phyloP scores from a whole-genome alignment of 1,140 invertebrate species.

The Holotrichia oblita region DNA sequence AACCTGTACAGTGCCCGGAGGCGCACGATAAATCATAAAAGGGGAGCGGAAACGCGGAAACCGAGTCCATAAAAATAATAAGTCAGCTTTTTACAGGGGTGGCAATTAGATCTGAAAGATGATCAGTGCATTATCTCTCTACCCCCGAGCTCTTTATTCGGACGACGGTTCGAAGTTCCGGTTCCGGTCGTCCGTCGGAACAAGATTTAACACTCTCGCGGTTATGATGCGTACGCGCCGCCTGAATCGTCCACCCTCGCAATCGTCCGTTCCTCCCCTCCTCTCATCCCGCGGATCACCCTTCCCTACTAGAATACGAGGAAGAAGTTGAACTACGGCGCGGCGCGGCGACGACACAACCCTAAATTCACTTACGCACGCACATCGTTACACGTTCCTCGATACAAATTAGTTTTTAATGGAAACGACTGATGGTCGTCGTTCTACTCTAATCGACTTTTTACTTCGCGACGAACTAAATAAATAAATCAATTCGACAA shows the following conservation, averaged over 20 bases:
- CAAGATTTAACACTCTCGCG: slow-evolving; percentile 59
- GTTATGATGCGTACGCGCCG: slow-evolving; percentile 52
- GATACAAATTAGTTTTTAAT: too few relatives aligned
- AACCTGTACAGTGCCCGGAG: neutral
- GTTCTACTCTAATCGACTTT: slow-evolving; percentile 9
- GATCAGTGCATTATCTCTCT: slow-evolving; percentile 49
- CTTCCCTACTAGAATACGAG: neutral
- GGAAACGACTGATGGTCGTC: slow-evolving; percentile 23
- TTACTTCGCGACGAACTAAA: slow-evolving; percentile 24
- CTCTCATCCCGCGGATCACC: neutral
- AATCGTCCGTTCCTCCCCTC: neutral
- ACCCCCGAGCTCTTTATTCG: slow-evolving; percentile 55
- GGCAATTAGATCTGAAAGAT: slow-evolving; percentile 57
- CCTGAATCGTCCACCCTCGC: slow-evolving; percentile 1
- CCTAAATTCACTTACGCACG: slow-evolving; percentile 24
- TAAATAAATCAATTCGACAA: slow-evolving; percentile 31
- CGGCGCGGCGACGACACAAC: neutral
- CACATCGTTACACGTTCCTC: slow-evolving; percentile 32
- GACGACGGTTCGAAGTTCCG: slow-evolving; percentile 58
- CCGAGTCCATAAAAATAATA: slow-evolving; percentile 48
- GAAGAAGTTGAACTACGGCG: too few relatives aligned
- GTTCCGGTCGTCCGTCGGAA: slow-evolving; percentile 59
- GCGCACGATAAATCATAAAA: slow-evolving; percentile 47
- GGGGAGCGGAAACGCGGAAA: slow-evolving; percentile 48
- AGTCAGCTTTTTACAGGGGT: slow-evolving; percentile 42